phyloP scores from a whole-genome alignment of 2,797 vertebrate species.

The Avahi laniger region DNA sequence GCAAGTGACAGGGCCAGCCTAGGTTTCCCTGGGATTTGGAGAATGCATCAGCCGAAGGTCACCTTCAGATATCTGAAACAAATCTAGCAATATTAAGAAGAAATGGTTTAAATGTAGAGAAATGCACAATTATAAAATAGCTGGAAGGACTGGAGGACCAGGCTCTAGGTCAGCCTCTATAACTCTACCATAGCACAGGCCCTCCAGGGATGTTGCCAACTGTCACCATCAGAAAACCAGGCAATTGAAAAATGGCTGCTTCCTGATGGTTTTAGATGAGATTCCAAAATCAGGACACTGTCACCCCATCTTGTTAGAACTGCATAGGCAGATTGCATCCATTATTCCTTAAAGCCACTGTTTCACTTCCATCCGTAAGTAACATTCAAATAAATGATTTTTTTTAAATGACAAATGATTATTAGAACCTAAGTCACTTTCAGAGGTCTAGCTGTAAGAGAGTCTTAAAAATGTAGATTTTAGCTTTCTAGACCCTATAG shows the following conservation, averaged over 20 bases:
- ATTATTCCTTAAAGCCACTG: neutral
- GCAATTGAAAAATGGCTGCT: neutral
- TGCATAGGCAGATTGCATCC: neutral
- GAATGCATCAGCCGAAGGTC: neutral
- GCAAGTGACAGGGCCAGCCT: neutral
- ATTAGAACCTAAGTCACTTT: neutral
- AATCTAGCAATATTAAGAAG: neutral
- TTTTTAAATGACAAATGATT: neutral
- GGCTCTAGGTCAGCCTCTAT: neutral
- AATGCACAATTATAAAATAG: neutral
- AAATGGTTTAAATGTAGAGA: neutral
- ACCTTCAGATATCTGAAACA: neutral
- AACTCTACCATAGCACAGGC: neutral
- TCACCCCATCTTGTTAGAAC: neutral
- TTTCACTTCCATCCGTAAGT: neutral
- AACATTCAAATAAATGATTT: neutral
- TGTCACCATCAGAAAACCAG: neutral
- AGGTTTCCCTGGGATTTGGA: neutral
- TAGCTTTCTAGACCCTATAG: neutral
- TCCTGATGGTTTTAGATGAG: neutral
- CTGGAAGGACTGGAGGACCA: neutral
- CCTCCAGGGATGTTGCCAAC: neutral
- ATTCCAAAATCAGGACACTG: neutral
- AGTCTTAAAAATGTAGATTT: neutral
- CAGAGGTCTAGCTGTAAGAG: neutral